Evolutionary conservation across 1,140 invertebrate genomes (phyloP).

Genomic region (Marisa cornuarietis): DNA sequence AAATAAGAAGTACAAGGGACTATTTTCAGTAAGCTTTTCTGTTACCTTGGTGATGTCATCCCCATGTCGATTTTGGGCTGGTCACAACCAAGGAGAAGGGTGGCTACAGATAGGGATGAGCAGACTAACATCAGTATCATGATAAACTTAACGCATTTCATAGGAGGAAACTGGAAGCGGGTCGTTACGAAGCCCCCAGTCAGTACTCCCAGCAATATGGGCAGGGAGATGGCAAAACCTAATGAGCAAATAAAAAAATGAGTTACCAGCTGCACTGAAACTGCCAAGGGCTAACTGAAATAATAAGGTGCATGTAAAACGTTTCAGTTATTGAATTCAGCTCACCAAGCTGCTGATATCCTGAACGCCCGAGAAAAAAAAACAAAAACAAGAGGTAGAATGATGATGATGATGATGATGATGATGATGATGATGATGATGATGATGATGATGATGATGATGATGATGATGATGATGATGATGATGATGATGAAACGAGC

Average conservation of each 20-base stretch:
- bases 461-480: too few species aligned
- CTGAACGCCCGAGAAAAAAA: too few species aligned
- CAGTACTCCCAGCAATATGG: constrained; percentile 35
- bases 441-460: too few species aligned
- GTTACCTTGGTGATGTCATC: neutral
- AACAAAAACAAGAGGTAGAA: too few species aligned
- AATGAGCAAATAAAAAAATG: neutral
- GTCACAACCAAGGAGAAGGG: constrained; percentile 47
- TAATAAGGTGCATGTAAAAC: too few species aligned
- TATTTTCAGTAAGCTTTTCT: neutral
- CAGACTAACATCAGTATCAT: constrained; percentile 17
- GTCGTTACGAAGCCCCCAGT: constrained; percentile 43
- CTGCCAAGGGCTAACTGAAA: too few species aligned
- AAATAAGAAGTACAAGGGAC: neutral
- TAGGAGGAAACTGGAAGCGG: constrained; percentile 40
- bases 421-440: too few species aligned
- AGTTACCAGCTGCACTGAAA: neutral
- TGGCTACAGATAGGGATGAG: neutral
- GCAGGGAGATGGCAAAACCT: neutral
- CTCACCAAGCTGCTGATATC: too few species aligned
- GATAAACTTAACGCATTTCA: constrained; percentile 32
- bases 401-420: too few species aligned
- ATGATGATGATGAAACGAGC: too few species aligned
- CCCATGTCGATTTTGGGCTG: constrained; percentile 35
- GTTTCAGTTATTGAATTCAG: too few species aligned